A percentile compares a stretch with the other conserved stretches of the same genome.
These are phyloP conservation scores for Melitaea cinxia DNA, from an alignment of 1,140 invertebrate species.

Conservation along the genomic window DNA sequence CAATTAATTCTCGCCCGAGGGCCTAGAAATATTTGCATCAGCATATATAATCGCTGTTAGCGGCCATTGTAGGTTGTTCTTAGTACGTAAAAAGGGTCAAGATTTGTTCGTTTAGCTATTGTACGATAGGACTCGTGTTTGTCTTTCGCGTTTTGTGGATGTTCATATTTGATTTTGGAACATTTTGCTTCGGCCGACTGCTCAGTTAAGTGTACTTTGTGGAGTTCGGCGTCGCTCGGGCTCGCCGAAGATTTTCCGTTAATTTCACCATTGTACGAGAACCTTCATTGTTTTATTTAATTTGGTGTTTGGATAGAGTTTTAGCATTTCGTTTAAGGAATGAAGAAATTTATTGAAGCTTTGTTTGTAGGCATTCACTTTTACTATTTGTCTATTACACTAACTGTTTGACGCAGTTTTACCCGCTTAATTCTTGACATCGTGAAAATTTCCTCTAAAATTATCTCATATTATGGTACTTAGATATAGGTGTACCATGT, in stretches of 20 bases:
- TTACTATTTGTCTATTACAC: not conserved
- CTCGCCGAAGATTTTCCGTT: conserved; percentile 45
- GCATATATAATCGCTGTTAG: conserved; percentile 68
- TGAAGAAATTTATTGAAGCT: conserved; percentile 8
- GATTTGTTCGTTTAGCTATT: conserved; percentile 62
- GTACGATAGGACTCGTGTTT: conserved; percentile 61
- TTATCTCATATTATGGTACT: too few relatives aligned
- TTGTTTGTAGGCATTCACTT: conserved; percentile 1
- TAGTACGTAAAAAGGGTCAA: conserved; percentile 70
- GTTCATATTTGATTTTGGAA: conserved; percentile 67
- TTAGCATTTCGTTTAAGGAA: conserved; percentile 24
- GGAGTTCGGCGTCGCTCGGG: conserved; percentile 25
- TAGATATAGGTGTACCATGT: too few relatives aligned
- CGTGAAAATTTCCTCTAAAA: too few relatives aligned
- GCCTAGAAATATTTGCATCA: conserved; percentile 71
- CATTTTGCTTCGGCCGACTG: conserved; percentile 37
- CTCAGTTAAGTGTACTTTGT: conserved; percentile 40
- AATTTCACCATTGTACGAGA: conserved; percentile 32
- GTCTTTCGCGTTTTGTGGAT: conserved; percentile 51
- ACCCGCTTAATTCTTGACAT: too few relatives aligned
- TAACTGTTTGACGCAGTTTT: too few relatives aligned
- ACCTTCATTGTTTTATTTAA: conserved; percentile 43
- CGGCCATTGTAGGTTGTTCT: conserved; percentile 60
- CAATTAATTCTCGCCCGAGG: conserved; percentile 72
- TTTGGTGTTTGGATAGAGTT: conserved; percentile 28